These are phyloP conservation scores for Gasteruption jaculator DNA, from an alignment of 2,888 invertebrate genomes.

Conservation along the genomic window DNA sequence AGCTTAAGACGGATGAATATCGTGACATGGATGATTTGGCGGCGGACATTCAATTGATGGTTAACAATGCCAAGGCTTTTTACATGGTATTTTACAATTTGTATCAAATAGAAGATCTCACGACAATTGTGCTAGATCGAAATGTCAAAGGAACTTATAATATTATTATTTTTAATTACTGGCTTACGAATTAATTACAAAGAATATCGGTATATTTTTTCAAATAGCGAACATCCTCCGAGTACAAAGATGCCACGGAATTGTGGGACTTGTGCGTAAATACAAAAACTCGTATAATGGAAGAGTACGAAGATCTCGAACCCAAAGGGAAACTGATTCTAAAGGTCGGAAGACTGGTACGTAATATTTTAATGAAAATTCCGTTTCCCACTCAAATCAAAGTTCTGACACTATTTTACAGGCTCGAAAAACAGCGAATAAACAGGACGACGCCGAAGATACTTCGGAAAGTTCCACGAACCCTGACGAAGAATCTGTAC, in stretches of 20 bases:
- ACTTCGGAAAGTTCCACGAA: conserved; percentile 69
- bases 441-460: conserved; percentile 63
- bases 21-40: conserved; percentile 89
- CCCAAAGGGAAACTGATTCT: conserved; percentile 56
- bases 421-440: conserved; percentile 40
- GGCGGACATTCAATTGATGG: conserved; percentile 83
- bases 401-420: conserved; percentile 23
- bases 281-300: conserved; percentile 54
- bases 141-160: no score
- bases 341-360: conserved; percentile 55
- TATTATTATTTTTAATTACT: conserved; percentile 11
- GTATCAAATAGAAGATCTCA: neutral
- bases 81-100: conserved; percentile 63
- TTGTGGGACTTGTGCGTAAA: conserved; percentile 79
- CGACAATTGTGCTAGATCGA: no score
- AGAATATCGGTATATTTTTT: conserved; percentile 11
- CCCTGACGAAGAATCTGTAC: conserved; percentile 70
- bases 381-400: neutral
- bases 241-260: conserved; percentile 85
- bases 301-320: conserved; percentile 54
- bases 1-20: conserved; percentile 95
- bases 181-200: neutral
- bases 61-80: conserved; percentile 92
- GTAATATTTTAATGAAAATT: conserved; percentile 19
- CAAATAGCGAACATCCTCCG: conserved; percentile 67